Percentiles rank a stretch among this genome's conserved stretches.
Conservation (phyloP, 2,113 vertebrate genomes). For the Thunnus maccoyii region DNA sequence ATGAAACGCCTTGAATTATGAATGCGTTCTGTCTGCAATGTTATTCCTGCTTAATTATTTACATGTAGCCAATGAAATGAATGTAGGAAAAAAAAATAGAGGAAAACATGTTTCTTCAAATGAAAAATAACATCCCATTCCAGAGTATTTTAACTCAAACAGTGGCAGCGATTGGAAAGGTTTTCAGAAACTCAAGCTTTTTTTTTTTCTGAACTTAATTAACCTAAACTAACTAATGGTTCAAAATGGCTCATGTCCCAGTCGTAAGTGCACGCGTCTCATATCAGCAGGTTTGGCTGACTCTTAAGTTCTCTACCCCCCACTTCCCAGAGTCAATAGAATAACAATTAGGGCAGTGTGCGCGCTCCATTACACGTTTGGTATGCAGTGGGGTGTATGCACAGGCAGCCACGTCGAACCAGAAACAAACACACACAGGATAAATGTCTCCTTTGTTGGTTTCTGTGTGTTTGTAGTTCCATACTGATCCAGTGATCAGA, state of each 20-base stretch:
- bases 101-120: constrained; percentile 40
- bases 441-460: constrained; percentile 71
- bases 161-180: not conserved
- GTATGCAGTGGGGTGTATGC: constrained; percentile 50
- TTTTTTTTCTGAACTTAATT: not conserved
- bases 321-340: constrained; percentile 60
- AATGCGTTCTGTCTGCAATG: constrained; percentile 53
- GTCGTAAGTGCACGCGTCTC: not conserved
- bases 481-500: constrained; percentile 66
- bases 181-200: too few species aligned
- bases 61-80: constrained; percentile 38
- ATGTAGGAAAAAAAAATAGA: constrained; percentile 30
- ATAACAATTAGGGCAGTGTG: constrained; percentile 66
- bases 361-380: constrained; percentile 61
- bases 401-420: constrained; percentile 51
- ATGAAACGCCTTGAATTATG: constrained; percentile 66
- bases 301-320: constrained; percentile 9
- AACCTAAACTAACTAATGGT: not conserved
- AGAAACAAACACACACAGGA: constrained; percentile 66
- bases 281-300: constrained; percentile 43
- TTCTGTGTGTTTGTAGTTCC: constrained; percentile 63
- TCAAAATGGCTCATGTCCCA: not conserved
- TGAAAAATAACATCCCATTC: constrained; percentile 28
- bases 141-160: constrained; percentile 11
- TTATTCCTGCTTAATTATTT: constrained; percentile 71